Base-by-base conservation (phyloP, 2,113 vertebrate genomes). In the Serinus canaria region DNA sequence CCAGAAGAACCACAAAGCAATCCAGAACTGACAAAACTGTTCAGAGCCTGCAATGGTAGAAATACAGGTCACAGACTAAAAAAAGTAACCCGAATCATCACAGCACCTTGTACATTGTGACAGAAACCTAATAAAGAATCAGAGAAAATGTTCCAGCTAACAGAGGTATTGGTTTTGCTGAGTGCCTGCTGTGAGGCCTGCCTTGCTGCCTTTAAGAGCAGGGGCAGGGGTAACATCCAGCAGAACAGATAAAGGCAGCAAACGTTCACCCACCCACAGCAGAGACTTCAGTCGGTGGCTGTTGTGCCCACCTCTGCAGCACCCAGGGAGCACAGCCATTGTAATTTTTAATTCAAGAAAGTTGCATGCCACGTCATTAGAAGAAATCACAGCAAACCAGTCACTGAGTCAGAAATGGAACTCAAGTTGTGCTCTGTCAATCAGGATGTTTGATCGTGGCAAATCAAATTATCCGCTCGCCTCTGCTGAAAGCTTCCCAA, bases 381-480 rank as follows among this genome's bases (percentile, higher is more conserved):
- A 62, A 74, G 60, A 83, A 94, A 47, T 73, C 83, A 74, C 20
- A 12, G 87, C 73, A 46, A 35, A 81, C 17, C 49, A 79, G 37
- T 31, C 7, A 11, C 14, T 2, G 9, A 68, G 20, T 67, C 58
- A 50, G n/a, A 66, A 89, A 64, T 43, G 46, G 56, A 95, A 55
- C 22, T 41, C 4, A 4, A 52, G 53, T 56, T 49, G 47, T 1
- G 2, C 81, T 66, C 41, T 80, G 43, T 62, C 72, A 82, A 63
- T 55, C 22, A 70, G 79, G 37, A 47, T 22, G 35, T 83, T 90
- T 83, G 56, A 67, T 83, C 16, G 15, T 0, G 14, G 89, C 60
- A 79, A 80, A 90, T 81, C 43, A 69, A 92, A 94, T 73, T 59
- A 87, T 67, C 15, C 90, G 43, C 68, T 73, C 13, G 10, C 46